Percentiles rank a stretch among this genome's conserved stretches.
Evolutionary conservation across 2,888 invertebrate genomes (phyloP).

Genomic region (Gortyna flavago): DNA sequence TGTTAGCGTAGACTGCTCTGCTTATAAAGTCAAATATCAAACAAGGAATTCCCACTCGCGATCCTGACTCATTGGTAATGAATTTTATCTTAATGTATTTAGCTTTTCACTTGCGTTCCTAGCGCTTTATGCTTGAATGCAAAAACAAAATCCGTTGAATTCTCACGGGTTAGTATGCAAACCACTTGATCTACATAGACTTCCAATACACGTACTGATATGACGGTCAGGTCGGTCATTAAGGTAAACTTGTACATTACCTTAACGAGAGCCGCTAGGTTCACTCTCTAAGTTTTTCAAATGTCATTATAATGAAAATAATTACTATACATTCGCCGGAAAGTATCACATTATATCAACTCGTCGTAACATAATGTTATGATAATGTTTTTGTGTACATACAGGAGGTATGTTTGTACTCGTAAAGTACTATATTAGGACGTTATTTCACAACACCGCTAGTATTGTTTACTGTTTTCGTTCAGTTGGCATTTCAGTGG

Average conservation of each 20-base stretch:
- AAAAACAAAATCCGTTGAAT: constrained; percentile 27
- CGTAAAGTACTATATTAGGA: constrained; percentile 55
- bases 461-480: constrained; percentile 55
- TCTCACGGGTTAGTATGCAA: constrained; percentile 25
- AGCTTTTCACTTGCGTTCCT: constrained; percentile 40
- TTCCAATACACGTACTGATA: constrained; percentile 51
- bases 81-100: constrained; percentile 39
- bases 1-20: background rate
- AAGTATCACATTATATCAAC: constrained; percentile 19
- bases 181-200: constrained; percentile 37
- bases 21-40: constrained; percentile 44
- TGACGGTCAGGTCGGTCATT: constrained; percentile 63
- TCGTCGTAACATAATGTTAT: background rate
- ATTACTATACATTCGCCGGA: constrained; percentile 25
- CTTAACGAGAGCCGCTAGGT: constrained; percentile 29
- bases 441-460: constrained; percentile 48
- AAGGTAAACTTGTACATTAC: constrained; percentile 67
- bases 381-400: constrained; percentile 10
- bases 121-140: constrained; percentile 8
- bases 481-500: constrained; percentile 40
- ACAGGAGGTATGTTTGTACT: constrained; percentile 21
- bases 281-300: constrained; percentile 22
- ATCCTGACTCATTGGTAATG: constrained; percentile 40
- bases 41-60: constrained; percentile 31
- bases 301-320: constrained; percentile 6